phyloP scores from a whole-genome alignment of 2,797 vertebrate genomes.

The Staurois parvus region DNA sequence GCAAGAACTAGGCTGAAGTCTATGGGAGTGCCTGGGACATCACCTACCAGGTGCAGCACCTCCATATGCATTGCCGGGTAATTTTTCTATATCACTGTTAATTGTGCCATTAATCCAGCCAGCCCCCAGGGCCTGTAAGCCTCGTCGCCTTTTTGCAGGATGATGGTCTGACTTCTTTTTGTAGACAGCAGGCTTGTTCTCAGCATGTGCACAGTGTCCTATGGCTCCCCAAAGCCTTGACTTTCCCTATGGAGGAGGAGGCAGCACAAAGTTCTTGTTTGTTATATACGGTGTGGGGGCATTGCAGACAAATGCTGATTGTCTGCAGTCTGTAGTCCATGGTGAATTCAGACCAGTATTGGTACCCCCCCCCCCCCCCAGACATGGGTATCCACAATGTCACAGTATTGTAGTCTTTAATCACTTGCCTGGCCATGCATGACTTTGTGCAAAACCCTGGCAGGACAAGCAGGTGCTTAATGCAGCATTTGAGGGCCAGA shows the following conservation, averaged over 20 bases:
- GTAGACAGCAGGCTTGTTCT: neutral
- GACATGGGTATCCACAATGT: constrained; percentile 16
- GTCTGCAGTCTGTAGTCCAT: constrained; percentile 26
- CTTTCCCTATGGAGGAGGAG: neutral
- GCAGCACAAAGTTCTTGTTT: constrained; percentile 21
- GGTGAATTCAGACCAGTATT: neutral
- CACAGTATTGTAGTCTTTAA: neutral
- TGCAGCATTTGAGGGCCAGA: constrained; percentile 46
- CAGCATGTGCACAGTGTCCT: neutral
- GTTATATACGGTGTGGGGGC: constrained; percentile 24
- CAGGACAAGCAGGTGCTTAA: constrained; percentile 43
- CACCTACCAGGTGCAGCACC: neutral
- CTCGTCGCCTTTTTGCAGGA: neutral
- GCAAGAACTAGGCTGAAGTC: neutral
- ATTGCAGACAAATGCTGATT: constrained; percentile 46
- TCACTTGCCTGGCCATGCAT: neutral
- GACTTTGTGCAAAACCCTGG: neutral
- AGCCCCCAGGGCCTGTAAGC: constrained; percentile 7
- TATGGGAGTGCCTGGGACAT: neutral
- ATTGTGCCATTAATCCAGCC: neutral
- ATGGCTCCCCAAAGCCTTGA: neutral
- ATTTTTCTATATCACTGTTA: neutral
- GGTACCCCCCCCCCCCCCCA: neutral
- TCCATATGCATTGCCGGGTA: neutral
- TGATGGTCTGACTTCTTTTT: constrained; percentile 14